Base-by-base conservation (phyloP, 1,140 invertebrate genomes). In the Homarus americanus region DNA sequence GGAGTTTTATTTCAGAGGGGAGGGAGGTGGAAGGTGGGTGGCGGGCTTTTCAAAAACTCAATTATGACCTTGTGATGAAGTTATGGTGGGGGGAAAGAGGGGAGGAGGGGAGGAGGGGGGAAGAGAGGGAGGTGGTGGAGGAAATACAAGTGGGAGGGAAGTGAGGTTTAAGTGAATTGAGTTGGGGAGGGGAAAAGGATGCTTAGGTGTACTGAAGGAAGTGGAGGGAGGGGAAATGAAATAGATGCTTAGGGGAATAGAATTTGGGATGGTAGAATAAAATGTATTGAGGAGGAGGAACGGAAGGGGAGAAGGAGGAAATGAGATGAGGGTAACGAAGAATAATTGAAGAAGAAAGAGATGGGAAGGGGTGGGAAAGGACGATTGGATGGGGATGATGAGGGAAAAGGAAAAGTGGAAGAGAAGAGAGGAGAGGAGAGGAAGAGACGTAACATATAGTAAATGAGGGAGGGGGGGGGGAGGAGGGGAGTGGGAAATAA, bases 11-110 rank as follows among this genome's bases (percentile, higher is more conserved):
- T 80, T 53, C n/a, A n/a, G n/a, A n/a, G 41, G 78, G 41, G 78
- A 38, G 78, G 17, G n/a, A n/a, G n/a, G n/a, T n/a, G n/a, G n/a
- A n/a, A n/a, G n/a, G n/a, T n/a, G n/a, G n/a, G n/a, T n/a, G n/a
- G 78, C 78, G 78, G 78, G 78, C 78, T 80, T 80, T 80, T 80
- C n/a, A 69, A 69, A n/a, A 69, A 69, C 63, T 69, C 63, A 69
- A 69, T 69, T 69, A 69, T 69, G n/a, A 69, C 63, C 63, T 32
- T 4, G 63, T 32, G 63, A 69, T 69, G 63, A 69, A 69, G 63
- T 69, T 69, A 69, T 28, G n/a, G 28, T 69, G 63, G 0, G 10
- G 63, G 3, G 63, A 32, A 10, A 12, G 5, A 4, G 63, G 63
- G 63, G 3, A 5, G 63, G 28, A 28, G 63, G 63, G 12, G 7